Evolutionary conservation across 2,888 invertebrate species (phyloP), one percentile per base, ranked within the genome.

Genomic region (Enchytraeus crypticus): DNA sequence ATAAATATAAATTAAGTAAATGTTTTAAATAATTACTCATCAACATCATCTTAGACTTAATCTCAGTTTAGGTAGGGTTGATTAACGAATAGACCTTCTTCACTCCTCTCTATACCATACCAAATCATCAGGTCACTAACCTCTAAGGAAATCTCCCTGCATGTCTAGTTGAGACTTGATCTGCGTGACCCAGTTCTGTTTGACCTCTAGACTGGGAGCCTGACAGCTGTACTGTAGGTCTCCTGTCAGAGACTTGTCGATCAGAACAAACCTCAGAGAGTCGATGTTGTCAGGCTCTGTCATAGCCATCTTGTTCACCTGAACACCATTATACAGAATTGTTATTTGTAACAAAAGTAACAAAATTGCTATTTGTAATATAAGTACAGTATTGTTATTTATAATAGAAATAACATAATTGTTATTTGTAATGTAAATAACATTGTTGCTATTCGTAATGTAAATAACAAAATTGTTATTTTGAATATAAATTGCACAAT

Each of bases 301-400:
- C 73, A 91, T 79, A 58, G 85, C 84, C 92, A 96, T 92, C 82
- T 95, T 96, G 81, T 97, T 98, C 69, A 95, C 89, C 96, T 97
- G 74, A 23, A 77, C n/a, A 14, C 29, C 49, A 49, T 21, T 8
- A 14, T 49, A 23, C 11, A 14, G 8, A 38, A 11, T 18, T 38
- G 38, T 38, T 18, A 18, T 11, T 38, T 11, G 38, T 38, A 38
- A 38, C 38, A 38, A 38, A 18, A 11, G 8, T 38, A 38, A 38
- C n/a, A n/a, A n/a, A n/a, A n/a, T n/a, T n/a, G n/a, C n/a, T n/a
- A n/a, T n/a, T n/a, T n/a, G n/a, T 43, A 43, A 43, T 43, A n/a
- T n/a, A 43, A 43, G 43, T n/a, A 43, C 43, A 43, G n/a, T n/a
- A 43, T n/a, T n/a, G n/a, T n/a, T n/a, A n/a, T n/a, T n/a, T n/a